Base-by-base conservation (phyloP, 2,888 invertebrate species). In the Melanophora roralis region DNA sequence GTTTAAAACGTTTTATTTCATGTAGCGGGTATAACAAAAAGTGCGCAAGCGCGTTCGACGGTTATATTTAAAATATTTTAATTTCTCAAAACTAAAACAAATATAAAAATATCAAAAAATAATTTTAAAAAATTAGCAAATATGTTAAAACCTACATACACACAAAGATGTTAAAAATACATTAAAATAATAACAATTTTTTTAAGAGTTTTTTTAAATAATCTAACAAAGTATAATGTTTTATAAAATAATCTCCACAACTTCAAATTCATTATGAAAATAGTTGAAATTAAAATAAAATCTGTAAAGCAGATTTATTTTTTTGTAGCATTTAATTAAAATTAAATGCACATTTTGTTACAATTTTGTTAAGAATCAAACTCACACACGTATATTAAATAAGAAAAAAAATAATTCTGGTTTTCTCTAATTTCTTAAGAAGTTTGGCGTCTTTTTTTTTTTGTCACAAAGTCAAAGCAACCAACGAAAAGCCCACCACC, bases 1-100 rank as follows among this genome's bases (percentile, higher is more conserved):
- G 73, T 84, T 82, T 74, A 82, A 59, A 81, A 84, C 83, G 83
- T 83, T 74, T 82, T 74, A 71, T 71, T 74, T 79, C 69, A 75
- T 73, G 76, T 73, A 77, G 81, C 81, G 81, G 82, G 64, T 79
- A 75, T 65, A 72, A 69, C 68, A 67, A 59, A 67, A 75, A 81
- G 57, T 79, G 82, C 82, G 82, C 82, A 82, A 81, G 81, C 82
- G 82, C 81, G 78, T 77, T 76, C 51, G 72, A 68, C 76, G 80
- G 72, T 75, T 57, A 27, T n/a, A 76, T 40, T 68, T 40, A 34
- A 53, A 67, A 51, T 27, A 6, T 12, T 19, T 16, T 36, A 73
- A 11, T 45, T 1, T 43, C 4, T 40, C 11, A 53, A 14, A 32
- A 51, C 16, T 14, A 23, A 34, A 53, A 27, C 2, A 27, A 51